Evolutionary conservation across 2,113 vertebrate species (phyloP).

Genomic region (Siphamia tubifer): DNA sequence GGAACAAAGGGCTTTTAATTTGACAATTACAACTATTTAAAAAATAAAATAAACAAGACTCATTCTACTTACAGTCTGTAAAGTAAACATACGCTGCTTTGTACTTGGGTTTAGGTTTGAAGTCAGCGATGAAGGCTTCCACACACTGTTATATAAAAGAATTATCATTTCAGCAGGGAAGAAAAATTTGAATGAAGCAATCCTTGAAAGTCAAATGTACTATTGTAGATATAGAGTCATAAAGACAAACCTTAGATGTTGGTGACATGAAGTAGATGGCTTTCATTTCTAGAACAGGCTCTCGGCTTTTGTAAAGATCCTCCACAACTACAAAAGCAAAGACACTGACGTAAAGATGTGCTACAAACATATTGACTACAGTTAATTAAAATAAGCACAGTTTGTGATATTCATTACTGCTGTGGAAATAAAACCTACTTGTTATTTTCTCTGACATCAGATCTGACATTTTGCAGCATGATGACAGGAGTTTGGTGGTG

Average conservation of each 20-base stretch:
- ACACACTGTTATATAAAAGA: constrained; percentile 81
- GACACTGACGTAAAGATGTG: background rate
- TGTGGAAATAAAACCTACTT: constrained; percentile 56
- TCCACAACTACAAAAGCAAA: constrained; percentile 87
- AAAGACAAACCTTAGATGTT: constrained; percentile 82
- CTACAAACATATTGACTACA: background rate
- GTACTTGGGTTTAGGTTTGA: constrained; percentile 89
- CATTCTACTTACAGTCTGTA: constrained; percentile 90
- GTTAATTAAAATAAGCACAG: background rate
- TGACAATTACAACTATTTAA: background rate
- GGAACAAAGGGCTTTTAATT: background rate
- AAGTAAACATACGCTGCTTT: constrained; percentile 96
- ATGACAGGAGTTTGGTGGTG: constrained; percentile 91
- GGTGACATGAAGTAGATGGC: constrained; percentile 96
- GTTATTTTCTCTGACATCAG: constrained; percentile 89
- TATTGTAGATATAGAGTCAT: background rate
- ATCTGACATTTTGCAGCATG: constrained; percentile 96
- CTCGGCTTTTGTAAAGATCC: constrained; percentile 89
- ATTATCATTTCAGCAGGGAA: background rate
- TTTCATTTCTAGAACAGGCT: constrained; percentile 93
- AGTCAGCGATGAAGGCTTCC: constrained; percentile 90
- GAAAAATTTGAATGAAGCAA: background rate
- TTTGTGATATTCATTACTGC: background rate
- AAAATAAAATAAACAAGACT: background rate
- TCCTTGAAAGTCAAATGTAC: background rate